A percentile compares a stretch with the other conserved stretches of the same genome.
phyloP scores from a whole-genome alignment of 2,888 invertebrate genomes.

The Lasioglossum malachurum region DNA sequence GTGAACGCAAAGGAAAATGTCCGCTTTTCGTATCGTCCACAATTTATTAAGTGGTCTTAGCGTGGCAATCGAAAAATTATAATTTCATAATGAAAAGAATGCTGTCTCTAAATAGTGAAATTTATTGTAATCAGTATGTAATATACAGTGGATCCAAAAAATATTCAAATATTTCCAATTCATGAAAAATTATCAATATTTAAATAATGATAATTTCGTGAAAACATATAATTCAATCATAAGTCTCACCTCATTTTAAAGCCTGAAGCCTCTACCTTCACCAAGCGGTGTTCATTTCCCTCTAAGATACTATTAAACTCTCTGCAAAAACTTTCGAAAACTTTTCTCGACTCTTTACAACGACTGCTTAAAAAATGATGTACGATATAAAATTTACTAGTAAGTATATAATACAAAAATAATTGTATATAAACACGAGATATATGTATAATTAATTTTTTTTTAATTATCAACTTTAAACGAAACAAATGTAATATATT shows the following conservation, averaged over 20 bases:
- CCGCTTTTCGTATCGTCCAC: constrained; percentile 26
- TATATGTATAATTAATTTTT: neutral
- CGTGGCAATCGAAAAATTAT: constrained; percentile 13
- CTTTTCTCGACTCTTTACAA: too few relatives aligned
- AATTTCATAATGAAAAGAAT: constrained; percentile 3
- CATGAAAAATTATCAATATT: neutral
- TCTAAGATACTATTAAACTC: too few relatives aligned
- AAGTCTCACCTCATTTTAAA: too few relatives aligned
- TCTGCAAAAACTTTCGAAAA: too few relatives aligned
- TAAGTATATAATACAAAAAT: neutral
- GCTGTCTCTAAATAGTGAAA: neutral
- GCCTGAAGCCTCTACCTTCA: too few relatives aligned
- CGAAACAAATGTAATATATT: neutral
- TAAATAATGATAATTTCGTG: neutral
- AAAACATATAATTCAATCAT: too few relatives aligned
- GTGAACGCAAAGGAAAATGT: constrained; percentile 32
- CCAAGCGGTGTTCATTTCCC: too few relatives aligned
- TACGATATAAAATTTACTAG: too few relatives aligned
- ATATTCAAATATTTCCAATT: neutral
- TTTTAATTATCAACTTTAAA: neutral
- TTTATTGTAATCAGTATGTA: neutral
- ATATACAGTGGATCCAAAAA: neutral
- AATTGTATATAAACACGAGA: neutral
- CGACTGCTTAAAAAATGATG: too few relatives aligned
- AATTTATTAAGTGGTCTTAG: constrained; percentile 33